Conservation (phyloP, 2,888 invertebrate species). For the Lamellibrachia satsuma region DNA sequence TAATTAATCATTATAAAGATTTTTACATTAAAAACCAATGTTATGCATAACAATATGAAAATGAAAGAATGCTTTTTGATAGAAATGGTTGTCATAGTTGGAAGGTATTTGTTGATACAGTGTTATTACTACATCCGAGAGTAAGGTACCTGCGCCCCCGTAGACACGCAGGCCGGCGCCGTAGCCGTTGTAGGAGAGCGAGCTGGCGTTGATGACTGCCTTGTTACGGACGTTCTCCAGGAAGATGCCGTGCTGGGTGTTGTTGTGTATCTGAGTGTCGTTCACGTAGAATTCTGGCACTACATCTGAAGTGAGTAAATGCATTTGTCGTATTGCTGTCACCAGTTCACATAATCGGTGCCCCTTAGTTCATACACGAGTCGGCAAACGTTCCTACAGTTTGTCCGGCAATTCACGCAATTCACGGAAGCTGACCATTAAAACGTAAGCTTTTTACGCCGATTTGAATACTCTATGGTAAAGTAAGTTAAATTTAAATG, state of each 20-base stretch:
- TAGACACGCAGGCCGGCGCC: conserved; percentile 89
- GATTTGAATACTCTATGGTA: no score
- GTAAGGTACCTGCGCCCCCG: conserved; percentile 75
- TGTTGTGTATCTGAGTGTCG: conserved; percentile 84
- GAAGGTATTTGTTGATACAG: no score
- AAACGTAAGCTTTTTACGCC: no score
- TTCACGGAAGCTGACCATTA: no score
- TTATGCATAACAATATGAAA: no score
- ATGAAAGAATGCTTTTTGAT: no score
- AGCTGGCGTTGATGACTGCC: conserved; percentile 83
- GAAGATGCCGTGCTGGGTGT: conserved; percentile 94
- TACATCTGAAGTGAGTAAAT: conserved; percentile 36
- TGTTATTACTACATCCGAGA: neutral
- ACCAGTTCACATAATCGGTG: neutral
- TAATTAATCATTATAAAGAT: no score
- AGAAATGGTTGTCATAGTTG: no score
- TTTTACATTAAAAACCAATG: no score
- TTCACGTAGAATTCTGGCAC: conserved; percentile 72
- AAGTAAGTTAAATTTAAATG: no score
- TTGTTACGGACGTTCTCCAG: conserved; percentile 89
- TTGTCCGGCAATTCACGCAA: no score
- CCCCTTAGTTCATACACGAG: neutral
- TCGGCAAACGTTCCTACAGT: no score
- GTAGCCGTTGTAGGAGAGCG: conserved; percentile 83
- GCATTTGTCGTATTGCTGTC: neutral